Conservation (phyloP, 2,797 vertebrate genomes). For the Heteromormyrus szaboi region DNA sequence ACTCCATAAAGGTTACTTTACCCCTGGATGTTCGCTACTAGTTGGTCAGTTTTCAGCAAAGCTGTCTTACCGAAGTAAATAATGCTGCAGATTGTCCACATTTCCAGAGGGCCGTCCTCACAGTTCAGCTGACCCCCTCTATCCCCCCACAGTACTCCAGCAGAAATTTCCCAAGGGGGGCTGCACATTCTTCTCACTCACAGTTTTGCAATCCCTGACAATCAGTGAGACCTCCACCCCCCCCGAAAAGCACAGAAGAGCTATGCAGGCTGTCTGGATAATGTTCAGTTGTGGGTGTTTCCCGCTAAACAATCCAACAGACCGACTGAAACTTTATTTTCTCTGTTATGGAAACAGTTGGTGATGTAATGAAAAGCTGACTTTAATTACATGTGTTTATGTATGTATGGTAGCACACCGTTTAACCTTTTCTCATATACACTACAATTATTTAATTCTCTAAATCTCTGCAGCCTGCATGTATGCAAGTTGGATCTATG, state of each 20-base stretch:
- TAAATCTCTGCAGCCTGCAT: not conserved
- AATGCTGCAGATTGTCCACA: slow-evolving; percentile 15
- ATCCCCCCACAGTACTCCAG: slow-evolving; percentile 47
- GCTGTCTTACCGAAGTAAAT: not conserved
- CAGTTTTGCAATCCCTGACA: slow-evolving; percentile 63
- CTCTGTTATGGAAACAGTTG: slow-evolving; percentile 37
- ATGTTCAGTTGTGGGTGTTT: slow-evolving; percentile 49
- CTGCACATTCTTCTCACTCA: slow-evolving; percentile 55
- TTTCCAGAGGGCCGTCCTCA: slow-evolving; percentile 16
- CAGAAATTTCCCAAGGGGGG: slow-evolving; percentile 56
- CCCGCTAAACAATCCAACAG: slow-evolving; percentile 41
- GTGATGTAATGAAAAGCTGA: slow-evolving; percentile 34
- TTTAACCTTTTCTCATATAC: not conserved
- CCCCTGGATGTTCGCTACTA: not conserved
- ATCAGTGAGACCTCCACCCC: slow-evolving; percentile 40
- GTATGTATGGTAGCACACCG: not conserved
- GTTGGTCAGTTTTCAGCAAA: not conserved
- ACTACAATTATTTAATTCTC: not conserved
- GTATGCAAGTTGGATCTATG: not conserved
- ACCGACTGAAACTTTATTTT: slow-evolving; percentile 25
- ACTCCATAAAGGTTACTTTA: not conserved
- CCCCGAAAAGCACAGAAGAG: slow-evolving; percentile 36
- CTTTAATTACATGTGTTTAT: slow-evolving; percentile 18
- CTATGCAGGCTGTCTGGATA: slow-evolving; percentile 55
- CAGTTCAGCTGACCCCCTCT: slow-evolving; percentile 31